A percentile compares a stretch with the other conserved stretches of the same genome.
phyloP scores from a whole-genome alignment of 2,888 invertebrate genomes.

The Rosalia funebris region DNA sequence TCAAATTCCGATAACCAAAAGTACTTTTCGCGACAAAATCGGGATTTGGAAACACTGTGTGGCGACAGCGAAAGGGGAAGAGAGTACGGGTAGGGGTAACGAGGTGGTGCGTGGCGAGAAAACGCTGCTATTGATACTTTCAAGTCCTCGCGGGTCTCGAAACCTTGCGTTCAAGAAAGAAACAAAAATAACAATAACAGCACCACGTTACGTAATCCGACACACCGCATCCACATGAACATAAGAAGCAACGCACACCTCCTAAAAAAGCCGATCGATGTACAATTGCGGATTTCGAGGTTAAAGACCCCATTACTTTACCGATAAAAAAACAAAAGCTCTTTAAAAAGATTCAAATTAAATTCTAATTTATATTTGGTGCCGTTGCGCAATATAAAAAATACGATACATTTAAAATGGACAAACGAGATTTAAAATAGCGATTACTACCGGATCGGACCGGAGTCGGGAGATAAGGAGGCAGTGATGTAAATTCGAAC shows the following conservation, averaged over 20 bases:
- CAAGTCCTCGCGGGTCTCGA: neutral
- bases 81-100: too few species aligned
- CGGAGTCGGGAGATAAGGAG: neutral
- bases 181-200: neutral
- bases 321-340: conserved; percentile 15
- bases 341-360: conserved; percentile 13
- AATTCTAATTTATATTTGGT: conserved; percentile 8
- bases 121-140: neutral
- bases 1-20: too few species aligned
- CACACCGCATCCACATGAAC: neutral
- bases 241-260: neutral
- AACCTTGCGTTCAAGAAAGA: neutral
- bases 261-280: conserved; percentile 12
- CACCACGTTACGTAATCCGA: neutral
- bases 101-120: too few species aligned
- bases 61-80: too few species aligned
- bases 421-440: conserved; percentile 1
- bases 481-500: neutral
- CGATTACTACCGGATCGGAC: neutral
- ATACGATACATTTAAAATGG: conserved; percentile 4
- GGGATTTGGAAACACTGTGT: too few species aligned
- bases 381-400: conserved; percentile 7
- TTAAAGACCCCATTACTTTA: conserved; percentile 10
- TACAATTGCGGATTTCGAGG: conserved; percentile 8
- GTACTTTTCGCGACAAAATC: too few species aligned